Evolutionary conservation across 2,113 vertebrate species (phyloP).

Genomic region (Bubo bubo): DNA sequence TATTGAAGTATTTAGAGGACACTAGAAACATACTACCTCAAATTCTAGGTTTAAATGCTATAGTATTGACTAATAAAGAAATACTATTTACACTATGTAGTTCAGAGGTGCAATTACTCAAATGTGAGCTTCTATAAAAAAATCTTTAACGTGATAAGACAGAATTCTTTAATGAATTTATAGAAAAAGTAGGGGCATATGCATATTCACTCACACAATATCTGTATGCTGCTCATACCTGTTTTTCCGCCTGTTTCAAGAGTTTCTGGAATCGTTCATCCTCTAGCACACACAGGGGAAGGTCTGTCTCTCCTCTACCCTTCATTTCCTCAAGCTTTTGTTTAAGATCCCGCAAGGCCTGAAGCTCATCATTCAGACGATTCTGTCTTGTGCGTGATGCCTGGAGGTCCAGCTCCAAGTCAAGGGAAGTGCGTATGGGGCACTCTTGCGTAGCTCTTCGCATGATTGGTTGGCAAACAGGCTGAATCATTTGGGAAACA

Average conservation of each 20-base stretch:
- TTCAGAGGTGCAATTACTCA: neutral
- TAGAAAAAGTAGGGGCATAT: neutral
- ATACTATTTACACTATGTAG: neutral
- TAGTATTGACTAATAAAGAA: neutral
- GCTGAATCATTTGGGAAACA: constrained; percentile 34
- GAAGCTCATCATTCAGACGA: constrained; percentile 83
- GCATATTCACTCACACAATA: neutral
- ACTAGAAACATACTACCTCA: neutral
- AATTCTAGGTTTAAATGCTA: neutral
- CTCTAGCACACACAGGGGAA: constrained; percentile 75
- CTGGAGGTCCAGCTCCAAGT: constrained; percentile 87
- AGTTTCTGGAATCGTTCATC: constrained; percentile 83
- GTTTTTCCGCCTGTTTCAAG: constrained; percentile 81
- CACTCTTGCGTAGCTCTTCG: constrained; percentile 62
- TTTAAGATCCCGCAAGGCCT: constrained; percentile 76
- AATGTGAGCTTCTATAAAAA: neutral
- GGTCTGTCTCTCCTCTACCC: constrained; percentile 74
- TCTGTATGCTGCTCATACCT: constrained; percentile 62
- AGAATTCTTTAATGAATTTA: neutral
- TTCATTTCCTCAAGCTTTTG: constrained; percentile 81
- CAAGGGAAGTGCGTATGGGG: constrained; percentile 80
- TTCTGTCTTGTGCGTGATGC: constrained; percentile 80
- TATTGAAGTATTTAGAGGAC: neutral
- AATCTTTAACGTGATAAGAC: accelerated
- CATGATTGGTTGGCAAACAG: constrained; percentile 72